Percentiles rank a stretch among this genome's conserved stretches.
phyloP scores from a whole-genome alignment of 2,888 invertebrate species.

The Furcula furcula region DNA sequence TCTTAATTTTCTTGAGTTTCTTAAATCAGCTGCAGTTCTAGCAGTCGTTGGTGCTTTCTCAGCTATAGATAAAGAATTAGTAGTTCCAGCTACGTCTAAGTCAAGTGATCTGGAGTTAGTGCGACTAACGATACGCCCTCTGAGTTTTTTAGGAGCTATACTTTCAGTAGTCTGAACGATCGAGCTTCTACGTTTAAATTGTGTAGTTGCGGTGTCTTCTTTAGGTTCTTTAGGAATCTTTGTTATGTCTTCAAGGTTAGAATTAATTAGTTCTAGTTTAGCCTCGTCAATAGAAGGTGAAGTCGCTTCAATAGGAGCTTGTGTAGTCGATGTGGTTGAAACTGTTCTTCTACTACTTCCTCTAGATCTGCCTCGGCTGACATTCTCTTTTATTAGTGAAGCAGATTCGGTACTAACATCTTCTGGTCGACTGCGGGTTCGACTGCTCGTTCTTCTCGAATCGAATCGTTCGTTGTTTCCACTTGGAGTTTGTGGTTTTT shows the following conservation, averaged over 20 bases:
- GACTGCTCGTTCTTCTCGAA: slow-evolving; percentile 57
- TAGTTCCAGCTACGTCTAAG: slow-evolving; percentile 61
- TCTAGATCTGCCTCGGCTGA: slow-evolving; percentile 47
- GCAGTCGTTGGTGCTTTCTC: slow-evolving; percentile 58
- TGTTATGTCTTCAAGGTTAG: slow-evolving; percentile 48
- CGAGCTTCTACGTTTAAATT: slow-evolving; percentile 56
- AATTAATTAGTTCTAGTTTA: slow-evolving; percentile 52
- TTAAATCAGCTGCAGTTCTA: slow-evolving; percentile 50
- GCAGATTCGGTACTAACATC: slow-evolving; percentile 36
- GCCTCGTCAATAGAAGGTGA: slow-evolving; percentile 46
- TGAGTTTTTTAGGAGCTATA: slow-evolving; percentile 34
- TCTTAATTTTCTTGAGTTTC: slow-evolving; percentile 59
- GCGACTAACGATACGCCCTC: slow-evolving; percentile 53
- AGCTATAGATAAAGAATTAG: slow-evolving; percentile 53
- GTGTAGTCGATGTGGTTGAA: slow-evolving; percentile 33
- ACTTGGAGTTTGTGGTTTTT: slow-evolving; percentile 35
- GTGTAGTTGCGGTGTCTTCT: slow-evolving; percentile 42
- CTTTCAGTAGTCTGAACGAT: slow-evolving; percentile 42
- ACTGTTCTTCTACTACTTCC: slow-evolving; percentile 33
- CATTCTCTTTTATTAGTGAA: slow-evolving; percentile 42
- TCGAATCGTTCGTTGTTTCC: slow-evolving; percentile 62
- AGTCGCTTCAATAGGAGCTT: slow-evolving; percentile 36
- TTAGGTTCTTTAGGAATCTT: slow-evolving; percentile 48
- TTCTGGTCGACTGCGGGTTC: slow-evolving; percentile 56
- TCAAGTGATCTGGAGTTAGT: slow-evolving; percentile 51